Conservation (phyloP, 2,113 vertebrate species). For the Corythornis cristatus region DNA sequence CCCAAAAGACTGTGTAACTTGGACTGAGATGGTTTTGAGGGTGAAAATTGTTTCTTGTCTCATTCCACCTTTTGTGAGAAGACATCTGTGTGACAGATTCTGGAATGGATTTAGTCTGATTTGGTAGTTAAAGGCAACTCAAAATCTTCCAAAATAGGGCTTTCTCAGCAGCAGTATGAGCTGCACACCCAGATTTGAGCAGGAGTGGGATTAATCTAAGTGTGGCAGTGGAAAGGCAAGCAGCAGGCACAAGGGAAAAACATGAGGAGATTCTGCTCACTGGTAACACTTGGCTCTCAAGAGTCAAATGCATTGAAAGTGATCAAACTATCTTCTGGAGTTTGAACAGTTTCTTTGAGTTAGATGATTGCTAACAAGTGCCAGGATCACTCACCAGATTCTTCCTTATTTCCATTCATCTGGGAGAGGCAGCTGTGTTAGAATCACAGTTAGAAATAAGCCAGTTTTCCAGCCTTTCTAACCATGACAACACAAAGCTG, state of each 20-base stretch:
- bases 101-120: neutral
- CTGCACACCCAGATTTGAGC: neutral
- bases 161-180: neutral
- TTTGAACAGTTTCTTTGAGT: neutral
- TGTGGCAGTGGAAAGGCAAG: neutral
- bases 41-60: neutral
- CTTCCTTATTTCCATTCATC: neutral
- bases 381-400: neutral
- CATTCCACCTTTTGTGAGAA: neutral
- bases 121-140: neutral
- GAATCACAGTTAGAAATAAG: neutral
- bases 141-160: neutral
- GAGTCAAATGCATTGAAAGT: neutral
- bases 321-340: neutral
- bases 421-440: neutral
- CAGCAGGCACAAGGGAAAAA: neutral
- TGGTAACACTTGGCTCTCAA: neutral
- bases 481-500: neutral
- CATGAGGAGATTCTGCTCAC: neutral
- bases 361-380: fast-evolving
- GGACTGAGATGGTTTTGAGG: neutral
- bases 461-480: neutral
- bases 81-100: neutral
- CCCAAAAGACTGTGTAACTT: neutral
- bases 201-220: neutral